Evolutionary conservation across 2,113 vertebrate species (phyloP), one percentile per base, ranked within the genome.

Genomic region (Hipposideros armiger): DNA sequence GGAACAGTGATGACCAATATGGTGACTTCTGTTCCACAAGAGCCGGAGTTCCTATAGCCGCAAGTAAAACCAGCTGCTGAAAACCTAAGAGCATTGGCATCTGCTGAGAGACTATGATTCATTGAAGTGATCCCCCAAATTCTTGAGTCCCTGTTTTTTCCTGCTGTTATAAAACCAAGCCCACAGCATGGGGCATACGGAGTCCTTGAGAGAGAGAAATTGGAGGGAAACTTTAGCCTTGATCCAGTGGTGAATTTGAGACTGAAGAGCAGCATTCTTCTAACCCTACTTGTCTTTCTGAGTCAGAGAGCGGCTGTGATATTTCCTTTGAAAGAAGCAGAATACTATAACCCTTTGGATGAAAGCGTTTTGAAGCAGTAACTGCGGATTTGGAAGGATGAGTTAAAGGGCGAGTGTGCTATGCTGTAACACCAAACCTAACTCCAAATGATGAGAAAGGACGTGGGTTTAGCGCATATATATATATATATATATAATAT

Each of bases 301-400:
- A 94, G 83, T 74, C 73, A 36, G 16, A 56, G 64, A 97, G 86
- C 87, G 58, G 96, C 86, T 91, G 92, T 95, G 93, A 77, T 93
- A 45, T n/a, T 96, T 76, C 72, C 84, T 97, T 58, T 95, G 92
- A 96, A 87, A 78, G 74, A 42, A 87, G 76, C 42, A 87, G 82
- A 83, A 47, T 72, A n/a, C 52, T 72, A 17, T 81, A 70, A 62
- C 52, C 78, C 56, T 92, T 40, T 40, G 69, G 74, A 84, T 78
- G 64, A 85, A 94, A 93, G 72, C 40, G 24, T 88, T 91, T 72
- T 86, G 90, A 94, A 96, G 84, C 78, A 77, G 94, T 54, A 88
- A 58, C 78, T 69, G 64, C 69, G 92, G 82, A 42, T 92, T 36
- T 80, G 54, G 82, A 77, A 88, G 80, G 86, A 74, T 93, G 92